A percentile compares a stretch with the other conserved stretches of the same genome.
Evolutionary conservation across 2,113 vertebrate genomes (phyloP).

Genomic region (Diphyllodes magnificus): DNA sequence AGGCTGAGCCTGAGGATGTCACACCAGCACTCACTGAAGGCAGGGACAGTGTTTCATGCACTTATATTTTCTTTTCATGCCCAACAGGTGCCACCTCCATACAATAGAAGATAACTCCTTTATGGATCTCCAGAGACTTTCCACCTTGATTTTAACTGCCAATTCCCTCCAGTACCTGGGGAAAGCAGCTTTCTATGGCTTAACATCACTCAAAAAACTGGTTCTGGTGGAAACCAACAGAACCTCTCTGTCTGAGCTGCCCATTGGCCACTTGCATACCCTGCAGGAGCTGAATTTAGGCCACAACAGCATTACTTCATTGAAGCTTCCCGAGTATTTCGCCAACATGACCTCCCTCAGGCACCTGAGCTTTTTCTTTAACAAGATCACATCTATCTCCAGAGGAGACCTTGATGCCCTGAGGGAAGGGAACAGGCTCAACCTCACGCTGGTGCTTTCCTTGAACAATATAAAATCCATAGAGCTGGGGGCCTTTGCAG

Average conservation of each 20-base stretch:
- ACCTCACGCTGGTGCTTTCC: constrained; percentile 74
- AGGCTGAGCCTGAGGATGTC: neutral
- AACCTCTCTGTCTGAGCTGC: constrained; percentile 56
- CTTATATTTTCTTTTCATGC: neutral
- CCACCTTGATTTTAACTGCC: constrained; percentile 73
- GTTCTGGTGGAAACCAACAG: constrained; percentile 65
- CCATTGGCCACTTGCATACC: constrained; percentile 61
- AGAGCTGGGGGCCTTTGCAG: constrained; percentile 60
- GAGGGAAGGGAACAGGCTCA: neutral
- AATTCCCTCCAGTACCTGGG: constrained; percentile 65
- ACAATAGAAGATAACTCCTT: constrained; percentile 69
- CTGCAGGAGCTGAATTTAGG: constrained; percentile 71
- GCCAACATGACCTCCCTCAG: constrained; percentile 45
- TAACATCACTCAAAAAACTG: constrained; percentile 62
- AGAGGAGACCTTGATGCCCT: constrained; percentile 60
- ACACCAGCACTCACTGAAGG: neutral
- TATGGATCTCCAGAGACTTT: constrained; percentile 56
- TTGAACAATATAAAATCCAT: constrained; percentile 72
- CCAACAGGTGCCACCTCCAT: constrained; percentile 67
- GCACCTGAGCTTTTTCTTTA: constrained; percentile 61
- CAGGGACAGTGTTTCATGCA: neutral
- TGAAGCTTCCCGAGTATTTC: constrained; percentile 71
- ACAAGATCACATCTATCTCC: constrained; percentile 65
- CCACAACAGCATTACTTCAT: constrained; percentile 66
- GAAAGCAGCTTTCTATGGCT: constrained; percentile 51